Conservation (phyloP, 2,797 vertebrate species). For the Masticophis lateralis region DNA sequence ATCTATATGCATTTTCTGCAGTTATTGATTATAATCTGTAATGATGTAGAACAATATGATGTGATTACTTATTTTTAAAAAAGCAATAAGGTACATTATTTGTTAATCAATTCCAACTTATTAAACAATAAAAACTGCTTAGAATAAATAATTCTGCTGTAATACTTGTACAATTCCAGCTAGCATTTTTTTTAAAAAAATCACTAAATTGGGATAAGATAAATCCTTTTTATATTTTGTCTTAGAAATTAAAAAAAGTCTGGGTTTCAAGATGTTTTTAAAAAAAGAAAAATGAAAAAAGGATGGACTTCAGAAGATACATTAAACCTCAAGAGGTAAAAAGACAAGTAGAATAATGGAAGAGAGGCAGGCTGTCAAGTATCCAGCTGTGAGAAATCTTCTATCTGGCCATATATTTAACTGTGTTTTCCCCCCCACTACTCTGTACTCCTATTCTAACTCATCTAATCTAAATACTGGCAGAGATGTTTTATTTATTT, state of each 20-base stretch:
- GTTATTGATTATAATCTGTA: background rate
- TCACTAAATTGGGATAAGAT: background rate
- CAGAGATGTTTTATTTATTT: background rate
- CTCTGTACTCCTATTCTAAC: background rate
- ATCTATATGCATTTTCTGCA: background rate
- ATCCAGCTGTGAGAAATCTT: background rate
- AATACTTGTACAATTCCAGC: background rate
- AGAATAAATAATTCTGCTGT: background rate
- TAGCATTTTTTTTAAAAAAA: background rate
- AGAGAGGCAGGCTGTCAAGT: background rate
- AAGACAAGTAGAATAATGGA: background rate
- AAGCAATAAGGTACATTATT: background rate
- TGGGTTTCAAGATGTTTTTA: background rate
- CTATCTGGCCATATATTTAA: background rate
- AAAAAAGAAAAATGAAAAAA: background rate
- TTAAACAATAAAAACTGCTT: background rate
- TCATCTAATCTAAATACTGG: background rate
- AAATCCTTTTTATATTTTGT: background rate
- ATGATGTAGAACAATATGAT: background rate
- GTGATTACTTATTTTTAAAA: background rate
- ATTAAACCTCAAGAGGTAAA: background rate
- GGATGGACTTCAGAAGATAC: background rate
- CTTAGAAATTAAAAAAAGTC: background rate
- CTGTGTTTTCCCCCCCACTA: background rate
- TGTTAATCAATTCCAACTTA: background rate